These are phyloP conservation scores for Sebastes vulpes DNA, from an alignment of 2,797 vertebrate species.

Conservation along the genomic window DNA sequence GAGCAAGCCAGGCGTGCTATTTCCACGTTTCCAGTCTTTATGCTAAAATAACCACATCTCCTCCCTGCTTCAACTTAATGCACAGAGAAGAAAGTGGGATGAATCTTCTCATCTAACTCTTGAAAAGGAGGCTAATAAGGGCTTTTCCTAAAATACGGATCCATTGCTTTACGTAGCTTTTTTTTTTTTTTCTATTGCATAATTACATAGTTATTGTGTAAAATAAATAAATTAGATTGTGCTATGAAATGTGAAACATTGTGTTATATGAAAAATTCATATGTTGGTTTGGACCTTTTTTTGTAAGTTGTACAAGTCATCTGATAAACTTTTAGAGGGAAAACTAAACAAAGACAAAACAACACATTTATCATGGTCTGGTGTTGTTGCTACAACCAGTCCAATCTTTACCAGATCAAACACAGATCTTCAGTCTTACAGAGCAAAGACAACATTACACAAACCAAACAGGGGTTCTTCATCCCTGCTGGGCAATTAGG, in stretches of 20 bases:
- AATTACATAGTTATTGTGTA: not conserved
- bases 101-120: not conserved
- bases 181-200: not conserved
- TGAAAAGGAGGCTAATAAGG: not conserved
- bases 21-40: no score
- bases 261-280: not conserved
- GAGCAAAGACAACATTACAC: not conserved
- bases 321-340: not conserved
- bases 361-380: not conserved
- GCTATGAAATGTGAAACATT: not conserved
- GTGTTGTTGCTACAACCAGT: not conserved
- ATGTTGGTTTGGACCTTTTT: not conserved
- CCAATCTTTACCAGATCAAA: not conserved
- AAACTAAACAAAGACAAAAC: not conserved
- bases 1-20: no score
- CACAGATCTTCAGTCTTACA: not conserved
- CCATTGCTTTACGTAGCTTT: no score
- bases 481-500: conserved; percentile 15
- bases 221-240: not conserved
- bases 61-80: no score
- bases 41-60: no score
- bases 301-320: not conserved
- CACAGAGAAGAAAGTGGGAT: not conserved
- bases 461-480: not conserved
- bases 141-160: not conserved